Base-by-base conservation (phyloP, 92 coral and sea anemone species). In the Muricea muricata region DNA sequence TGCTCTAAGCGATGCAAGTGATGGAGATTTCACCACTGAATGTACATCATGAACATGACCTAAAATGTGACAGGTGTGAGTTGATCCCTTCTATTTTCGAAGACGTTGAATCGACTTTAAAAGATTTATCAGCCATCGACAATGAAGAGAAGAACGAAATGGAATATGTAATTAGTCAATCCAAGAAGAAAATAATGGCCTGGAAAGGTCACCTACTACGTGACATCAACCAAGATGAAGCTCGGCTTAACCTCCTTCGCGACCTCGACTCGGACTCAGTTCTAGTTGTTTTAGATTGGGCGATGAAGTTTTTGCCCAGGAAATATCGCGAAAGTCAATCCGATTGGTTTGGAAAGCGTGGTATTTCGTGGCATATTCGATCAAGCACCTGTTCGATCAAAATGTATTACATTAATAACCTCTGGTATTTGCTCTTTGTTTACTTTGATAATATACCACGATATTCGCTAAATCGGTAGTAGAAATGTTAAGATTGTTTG, bases 361-460 rank as follows among this genome's bases (percentile, higher is more conserved):
- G 80, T 29, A 20, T 74, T n/a, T 74, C 80, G 9, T 74, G 80
- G 80, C 80, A 74, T n/a, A n/a, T n/a, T n/a, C n/a, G n/a, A n/a
- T n/a, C n/a, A n/a, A n/a, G n/a, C n/a, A n/a, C n/a, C n/a, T n/a
- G n/a, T n/a, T n/a, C n/a, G n/a, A n/a, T n/a, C n/a, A n/a, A 47
- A 47, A 47, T 14, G 56, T 47, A 47, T 47, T 47, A 12, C 56
- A 47, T 65, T 21, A 42, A 0, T 7, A n/a, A n/a, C n/a, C n/a
- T n/a, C n/a, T n/a, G n/a, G n/a, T n/a, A n/a, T n/a, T n/a, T n/a
- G n/a, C n/a, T n/a, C n/a, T n/a, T n/a, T n/a, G n/a, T n/a, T n/a
- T n/a, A n/a, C n/a, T n/a, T n/a, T n/a, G n/a, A n/a, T n/a, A n/a
- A n/a, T n/a, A n/a, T n/a, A n/a, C n/a, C n/a, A n/a, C 6, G 60